Evolutionary conservation across 2,888 invertebrate genomes (phyloP).

Genomic region (Alviniconcha strummeri): DNA sequence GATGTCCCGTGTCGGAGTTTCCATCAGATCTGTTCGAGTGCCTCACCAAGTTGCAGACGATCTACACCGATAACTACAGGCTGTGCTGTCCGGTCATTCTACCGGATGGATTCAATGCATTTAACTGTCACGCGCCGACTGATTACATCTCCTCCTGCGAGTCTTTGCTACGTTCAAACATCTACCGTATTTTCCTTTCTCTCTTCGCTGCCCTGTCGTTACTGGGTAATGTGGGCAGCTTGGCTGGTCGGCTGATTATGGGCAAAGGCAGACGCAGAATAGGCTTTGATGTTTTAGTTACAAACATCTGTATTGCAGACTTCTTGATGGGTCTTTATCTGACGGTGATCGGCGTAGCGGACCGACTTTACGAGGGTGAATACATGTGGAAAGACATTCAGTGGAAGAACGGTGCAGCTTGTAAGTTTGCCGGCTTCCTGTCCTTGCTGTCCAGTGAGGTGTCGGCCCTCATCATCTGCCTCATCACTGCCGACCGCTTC

Average conservation of each 20-base stretch:
- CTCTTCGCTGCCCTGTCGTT: slow-evolving; percentile 4
- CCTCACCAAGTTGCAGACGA: background rate
- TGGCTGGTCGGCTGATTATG: background rate
- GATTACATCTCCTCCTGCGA: slow-evolving; percentile 23
- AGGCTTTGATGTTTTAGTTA: slow-evolving; percentile 33
- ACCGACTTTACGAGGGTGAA: slow-evolving; percentile 46
- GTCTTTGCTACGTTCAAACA: background rate
- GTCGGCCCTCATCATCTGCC: slow-evolving; percentile 78
- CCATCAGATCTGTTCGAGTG: background rate
- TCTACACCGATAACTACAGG: slow-evolving; percentile 21
- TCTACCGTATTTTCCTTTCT: slow-evolving; percentile 16
- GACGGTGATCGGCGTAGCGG: slow-evolving; percentile 48
- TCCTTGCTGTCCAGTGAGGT: slow-evolving; percentile 77
- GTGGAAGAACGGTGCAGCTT: slow-evolving; percentile 50
- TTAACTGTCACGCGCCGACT: slow-evolving; percentile 27
- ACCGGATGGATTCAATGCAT: background rate
- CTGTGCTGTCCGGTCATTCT: slow-evolving; percentile 10
- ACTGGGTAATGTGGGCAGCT: slow-evolving; percentile 10
- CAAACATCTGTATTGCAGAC: slow-evolving; percentile 32
- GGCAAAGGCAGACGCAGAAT: too few relatives aligned
- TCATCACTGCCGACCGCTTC: slow-evolving; percentile 80
- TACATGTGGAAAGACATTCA: slow-evolving; percentile 50
- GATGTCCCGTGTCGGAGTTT: slow-evolving; percentile 10
- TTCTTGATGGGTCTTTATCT: too few relatives aligned
- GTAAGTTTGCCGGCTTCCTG: slow-evolving; percentile 51